Evolutionary conservation across 2,888 invertebrate genomes (phyloP).

Genomic region (Agriopis marginaria): DNA sequence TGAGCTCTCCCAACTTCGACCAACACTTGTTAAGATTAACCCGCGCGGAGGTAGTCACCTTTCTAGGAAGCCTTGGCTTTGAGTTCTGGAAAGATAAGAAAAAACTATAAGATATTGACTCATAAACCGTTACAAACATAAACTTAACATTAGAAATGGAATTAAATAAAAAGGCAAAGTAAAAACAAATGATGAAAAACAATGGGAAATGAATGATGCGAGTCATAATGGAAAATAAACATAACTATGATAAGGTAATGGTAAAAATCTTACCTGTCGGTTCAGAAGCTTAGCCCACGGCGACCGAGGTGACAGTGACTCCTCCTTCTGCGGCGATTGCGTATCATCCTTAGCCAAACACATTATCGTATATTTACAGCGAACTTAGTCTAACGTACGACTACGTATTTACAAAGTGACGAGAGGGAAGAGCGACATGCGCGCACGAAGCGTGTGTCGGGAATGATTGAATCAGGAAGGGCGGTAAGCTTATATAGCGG

Average conservation of each 20-base stretch:
- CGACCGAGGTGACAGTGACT: constrained; percentile 74
- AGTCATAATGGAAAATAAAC: neutral
- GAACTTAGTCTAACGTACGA: constrained; percentile 71
- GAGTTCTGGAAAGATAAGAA: constrained; percentile 80
- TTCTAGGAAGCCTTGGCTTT: constrained; percentile 86
- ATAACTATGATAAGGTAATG: too few species aligned
- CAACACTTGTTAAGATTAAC: constrained; percentile 89
- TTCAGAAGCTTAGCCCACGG: constrained; percentile 86
- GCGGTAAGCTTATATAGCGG: constrained; percentile 74
- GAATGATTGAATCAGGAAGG: constrained; percentile 83
- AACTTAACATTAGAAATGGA: too few species aligned
- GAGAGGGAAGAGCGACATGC: constrained; percentile 68
- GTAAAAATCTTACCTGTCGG: constrained; percentile 80
- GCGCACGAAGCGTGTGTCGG: constrained; percentile 74
- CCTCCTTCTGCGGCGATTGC: constrained; percentile 76
- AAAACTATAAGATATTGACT: constrained; percentile 27
- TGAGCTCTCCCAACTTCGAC: constrained; percentile 87
- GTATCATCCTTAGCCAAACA: constrained; percentile 84
- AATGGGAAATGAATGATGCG: neutral
- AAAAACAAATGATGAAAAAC: neutral
- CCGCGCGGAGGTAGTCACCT: constrained; percentile 84
- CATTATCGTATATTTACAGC: constrained; percentile 74
- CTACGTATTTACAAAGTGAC: constrained; percentile 79
- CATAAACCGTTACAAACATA: neutral
- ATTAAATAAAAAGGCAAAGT: neutral